Evolutionary conservation across 2,888 invertebrate species (phyloP), one percentile per base, ranked within the genome.

Genomic region (Napeogenes sylphis): DNA sequence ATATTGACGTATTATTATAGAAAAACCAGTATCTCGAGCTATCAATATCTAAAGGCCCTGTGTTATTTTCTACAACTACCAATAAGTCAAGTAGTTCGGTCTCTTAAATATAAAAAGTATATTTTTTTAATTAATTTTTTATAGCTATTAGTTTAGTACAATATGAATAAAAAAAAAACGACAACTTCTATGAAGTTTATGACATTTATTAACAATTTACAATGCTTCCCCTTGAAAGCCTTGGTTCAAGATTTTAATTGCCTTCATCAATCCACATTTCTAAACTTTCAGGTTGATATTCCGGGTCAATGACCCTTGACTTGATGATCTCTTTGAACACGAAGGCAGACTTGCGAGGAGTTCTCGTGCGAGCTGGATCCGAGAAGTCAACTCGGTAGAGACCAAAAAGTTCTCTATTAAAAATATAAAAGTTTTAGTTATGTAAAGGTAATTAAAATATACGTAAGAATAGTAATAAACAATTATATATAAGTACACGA

Each of bases 371-470:
- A 1, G 85, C 83, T 0, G 93, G 91, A 69, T 92, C 92, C 12
- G 85, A 83, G 75, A 94, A 94, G 78, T 96, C 92, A 0, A 95
- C 94, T 42, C 91, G 79, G 73, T 93, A 93, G 0, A 95, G 71
- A 4, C 95, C 95, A 77, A 94, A 95, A 71, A 91, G 91, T 69
- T 92, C 90, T 13, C 94, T 94, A 79, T 59, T 84, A 85, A 74
- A 66, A 63, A 70, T 63, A 63, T 33, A 4, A 13, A n/a, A 46
- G 2, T 5, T 46, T 4, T 46, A 1, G 21, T 14, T 47, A 2
- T 14, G 12, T 14, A 21, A 0, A 21, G 21, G 21, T 21, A 21
- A 21, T 21, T 21, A 21, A 21, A 21, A 21, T 21, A 21, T 21
- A 21, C 21, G 21, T 21, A 21, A 21, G 21, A 21, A 21, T 21